These are phyloP conservation scores for Echinops telfairi DNA, from an alignment of 2,113 vertebrate genomes.

Conservation along the genomic window DNA sequence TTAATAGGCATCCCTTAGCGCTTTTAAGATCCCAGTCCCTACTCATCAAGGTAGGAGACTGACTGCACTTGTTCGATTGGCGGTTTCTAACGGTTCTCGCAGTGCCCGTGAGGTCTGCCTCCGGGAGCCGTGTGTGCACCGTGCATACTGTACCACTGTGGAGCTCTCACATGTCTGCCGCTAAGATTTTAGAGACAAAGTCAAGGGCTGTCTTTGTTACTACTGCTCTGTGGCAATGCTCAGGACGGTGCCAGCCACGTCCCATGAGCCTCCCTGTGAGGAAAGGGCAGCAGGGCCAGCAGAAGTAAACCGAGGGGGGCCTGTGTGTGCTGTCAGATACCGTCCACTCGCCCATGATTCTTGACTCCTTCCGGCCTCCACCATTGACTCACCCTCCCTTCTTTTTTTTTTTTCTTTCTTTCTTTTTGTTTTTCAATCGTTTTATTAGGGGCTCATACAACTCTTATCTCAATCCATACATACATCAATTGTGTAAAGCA, in stretches of 20 bases:
- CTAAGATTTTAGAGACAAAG: background rate
- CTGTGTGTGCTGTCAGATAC: background rate
- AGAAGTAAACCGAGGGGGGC: background rate
- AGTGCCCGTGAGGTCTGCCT: background rate
- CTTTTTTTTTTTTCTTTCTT: too few relatives aligned
- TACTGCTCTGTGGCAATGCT: background rate
- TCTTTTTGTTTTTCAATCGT: too few relatives aligned
- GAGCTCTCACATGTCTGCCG: background rate
- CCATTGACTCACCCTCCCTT: too few relatives aligned
- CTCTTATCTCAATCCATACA: too few relatives aligned
- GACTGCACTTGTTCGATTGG: background rate
- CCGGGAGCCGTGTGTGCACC: background rate
- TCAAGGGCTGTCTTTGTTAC: background rate
- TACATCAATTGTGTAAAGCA: too few relatives aligned
- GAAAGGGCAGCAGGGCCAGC: background rate
- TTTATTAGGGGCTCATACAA: too few relatives aligned
- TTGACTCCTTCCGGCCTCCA: background rate
- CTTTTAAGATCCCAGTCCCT: too few relatives aligned
- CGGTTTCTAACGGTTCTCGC: background rate
- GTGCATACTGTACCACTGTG: background rate
- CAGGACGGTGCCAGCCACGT: background rate
- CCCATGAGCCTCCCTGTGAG: background rate
- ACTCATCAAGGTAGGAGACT: too few relatives aligned
- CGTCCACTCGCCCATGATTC: background rate
- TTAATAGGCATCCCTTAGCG: too few relatives aligned